Conservation (phyloP, 2,797 vertebrate species). For the Pseudochirops corinnae region DNA sequence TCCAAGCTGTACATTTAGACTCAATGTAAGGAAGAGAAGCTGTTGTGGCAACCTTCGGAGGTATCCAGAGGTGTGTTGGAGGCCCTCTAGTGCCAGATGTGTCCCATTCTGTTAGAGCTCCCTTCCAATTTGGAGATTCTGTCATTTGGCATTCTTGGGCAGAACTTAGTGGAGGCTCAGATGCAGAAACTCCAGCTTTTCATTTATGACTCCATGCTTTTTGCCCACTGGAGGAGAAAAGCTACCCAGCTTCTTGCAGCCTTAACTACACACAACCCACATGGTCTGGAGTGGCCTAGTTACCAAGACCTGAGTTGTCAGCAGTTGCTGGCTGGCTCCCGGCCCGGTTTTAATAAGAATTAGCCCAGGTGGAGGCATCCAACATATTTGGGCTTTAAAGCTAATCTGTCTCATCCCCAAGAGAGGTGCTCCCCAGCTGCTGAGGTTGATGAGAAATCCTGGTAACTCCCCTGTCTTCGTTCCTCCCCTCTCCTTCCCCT, state of each 20-base stretch:
- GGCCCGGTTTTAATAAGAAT: constrained; percentile 13
- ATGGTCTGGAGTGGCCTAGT: neutral
- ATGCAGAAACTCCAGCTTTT: neutral
- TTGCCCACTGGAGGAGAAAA: constrained; percentile 1
- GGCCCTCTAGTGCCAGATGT: neutral
- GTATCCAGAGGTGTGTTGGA: neutral
- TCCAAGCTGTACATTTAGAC: neutral
- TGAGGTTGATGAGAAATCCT: neutral
- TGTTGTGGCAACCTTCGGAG: neutral
- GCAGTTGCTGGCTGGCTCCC: neutral
- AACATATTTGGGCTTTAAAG: neutral
- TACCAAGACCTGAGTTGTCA: neutral
- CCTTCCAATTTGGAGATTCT: neutral
- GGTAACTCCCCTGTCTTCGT: neutral
- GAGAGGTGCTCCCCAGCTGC: neutral
- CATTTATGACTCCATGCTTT: neutral
- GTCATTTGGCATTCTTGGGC: neutral
- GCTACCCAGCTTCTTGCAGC: neutral
- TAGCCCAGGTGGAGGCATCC: constrained; percentile 21
- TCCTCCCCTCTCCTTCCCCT: neutral
- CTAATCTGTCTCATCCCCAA: neutral
- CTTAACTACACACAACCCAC: neutral
- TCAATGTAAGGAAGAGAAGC: neutral
- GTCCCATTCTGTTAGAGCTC: neutral
- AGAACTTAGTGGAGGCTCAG: neutral